These are phyloP conservation scores for Colletes latitarsis DNA, from an alignment of 1,140 invertebrate genomes.

Conservation along the genomic window DNA sequence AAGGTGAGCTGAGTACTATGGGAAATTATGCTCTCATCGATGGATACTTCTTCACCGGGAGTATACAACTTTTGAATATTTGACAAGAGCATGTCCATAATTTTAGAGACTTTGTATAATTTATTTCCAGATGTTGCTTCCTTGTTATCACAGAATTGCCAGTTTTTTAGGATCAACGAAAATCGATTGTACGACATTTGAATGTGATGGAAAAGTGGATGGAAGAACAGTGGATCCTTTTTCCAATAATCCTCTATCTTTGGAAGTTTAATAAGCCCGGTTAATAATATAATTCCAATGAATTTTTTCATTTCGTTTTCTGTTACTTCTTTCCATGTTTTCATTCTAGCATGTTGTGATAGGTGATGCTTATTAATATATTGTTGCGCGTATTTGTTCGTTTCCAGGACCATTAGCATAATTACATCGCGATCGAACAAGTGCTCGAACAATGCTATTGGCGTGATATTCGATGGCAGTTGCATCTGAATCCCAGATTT, in stretches of 20 bases:
- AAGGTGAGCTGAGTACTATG: neutral
- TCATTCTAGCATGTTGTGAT: neutral
- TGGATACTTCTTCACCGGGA: neutral
- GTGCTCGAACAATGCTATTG: neutral
- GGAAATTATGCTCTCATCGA: neutral
- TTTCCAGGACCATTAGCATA: neutral
- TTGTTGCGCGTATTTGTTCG: neutral
- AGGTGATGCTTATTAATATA: neutral
- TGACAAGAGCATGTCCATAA: neutral
- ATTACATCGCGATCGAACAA: slow-evolving; percentile 1
- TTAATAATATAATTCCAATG: neutral
- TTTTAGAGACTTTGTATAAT: neutral
- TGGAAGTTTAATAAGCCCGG: neutral
- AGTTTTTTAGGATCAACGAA: neutral
- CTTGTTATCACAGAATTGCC: neutral
- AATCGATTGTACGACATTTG: neutral
- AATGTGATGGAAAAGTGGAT: neutral
- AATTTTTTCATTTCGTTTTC: neutral
- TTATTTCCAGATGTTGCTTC: neutral
- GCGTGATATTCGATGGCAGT: neutral
- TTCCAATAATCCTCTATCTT: slow-evolving; percentile 1
- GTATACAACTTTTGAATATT: neutral
- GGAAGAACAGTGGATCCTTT: neutral
- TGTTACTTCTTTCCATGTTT: neutral
- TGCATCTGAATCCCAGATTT: neutral